phyloP scores from a whole-genome alignment of 2,797 vertebrate genomes.

The Smutsia gigantea region DNA sequence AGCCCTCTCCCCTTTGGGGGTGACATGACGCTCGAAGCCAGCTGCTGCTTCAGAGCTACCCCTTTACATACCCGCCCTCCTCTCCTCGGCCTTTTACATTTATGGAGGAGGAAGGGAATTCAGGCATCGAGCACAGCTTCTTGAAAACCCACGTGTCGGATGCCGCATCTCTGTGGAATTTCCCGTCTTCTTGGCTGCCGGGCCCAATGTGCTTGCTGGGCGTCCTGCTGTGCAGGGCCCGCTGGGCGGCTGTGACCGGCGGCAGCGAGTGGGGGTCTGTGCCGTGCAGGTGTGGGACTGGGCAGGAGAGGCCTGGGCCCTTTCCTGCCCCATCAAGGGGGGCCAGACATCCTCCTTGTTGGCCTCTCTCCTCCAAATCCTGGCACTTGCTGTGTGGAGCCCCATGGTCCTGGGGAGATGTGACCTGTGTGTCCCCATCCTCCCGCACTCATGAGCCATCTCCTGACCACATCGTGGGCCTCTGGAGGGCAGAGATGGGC shows the following conservation, averaged over 20 bases:
- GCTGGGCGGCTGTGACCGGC: neutral
- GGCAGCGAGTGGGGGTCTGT: no score
- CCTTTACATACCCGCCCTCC: fast-evolving
- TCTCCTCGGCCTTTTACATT: neutral
- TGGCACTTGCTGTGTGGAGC: fast-evolving
- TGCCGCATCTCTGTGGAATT: neutral
- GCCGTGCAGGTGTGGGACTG: neutral
- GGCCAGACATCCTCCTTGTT: neutral
- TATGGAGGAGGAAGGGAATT: neutral
- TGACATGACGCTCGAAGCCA: no score
- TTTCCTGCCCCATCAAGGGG: neutral
- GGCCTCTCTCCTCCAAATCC: neutral
- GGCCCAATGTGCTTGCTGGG: neutral
- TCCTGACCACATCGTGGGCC: neutral
- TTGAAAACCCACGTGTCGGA: neutral
- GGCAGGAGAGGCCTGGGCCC: neutral
- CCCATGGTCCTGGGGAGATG: neutral
- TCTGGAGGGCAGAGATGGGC: neutral
- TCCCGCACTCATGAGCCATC: fast-evolving
- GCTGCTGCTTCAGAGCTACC: neutral
- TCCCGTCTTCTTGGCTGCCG: neutral
- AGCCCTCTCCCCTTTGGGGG: neutral
- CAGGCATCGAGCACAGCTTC: neutral
- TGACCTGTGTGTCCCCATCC: fast-evolving
- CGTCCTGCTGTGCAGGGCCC: neutral